Conservation (phyloP, 2,797 vertebrate genomes). For the Huso huso region DNA sequence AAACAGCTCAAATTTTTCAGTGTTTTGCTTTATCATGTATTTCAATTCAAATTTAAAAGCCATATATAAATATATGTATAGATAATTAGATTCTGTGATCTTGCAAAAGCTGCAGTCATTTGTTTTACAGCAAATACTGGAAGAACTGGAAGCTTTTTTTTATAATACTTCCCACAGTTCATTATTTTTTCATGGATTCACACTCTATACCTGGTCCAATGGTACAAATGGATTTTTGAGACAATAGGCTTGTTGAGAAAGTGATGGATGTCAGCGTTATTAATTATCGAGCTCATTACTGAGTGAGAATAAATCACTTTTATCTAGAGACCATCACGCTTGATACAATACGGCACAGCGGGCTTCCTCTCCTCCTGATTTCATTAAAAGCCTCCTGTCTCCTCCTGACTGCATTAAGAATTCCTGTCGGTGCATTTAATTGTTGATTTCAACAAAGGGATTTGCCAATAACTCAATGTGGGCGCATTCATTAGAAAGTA, state of each 20-base stretch:
- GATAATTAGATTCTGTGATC: no score
- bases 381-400: constrained; percentile 30
- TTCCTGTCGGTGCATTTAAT: constrained; percentile 27
- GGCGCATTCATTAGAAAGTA: constrained; percentile 2
- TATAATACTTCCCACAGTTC: constrained; percentile 32
- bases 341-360: constrained; percentile 43
- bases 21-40: no score
- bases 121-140: constrained; percentile 24
- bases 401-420: constrained; percentile 31
- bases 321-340: constrained; percentile 44
- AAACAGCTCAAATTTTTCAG: no score
- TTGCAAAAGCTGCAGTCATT: neutral
- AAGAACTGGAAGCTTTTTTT: constrained; percentile 32
- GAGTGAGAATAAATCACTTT: constrained; percentile 54
- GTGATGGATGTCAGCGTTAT: constrained; percentile 54
- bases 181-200: constrained; percentile 29
- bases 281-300: constrained; percentile 60
- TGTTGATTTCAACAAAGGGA: constrained; percentile 27
- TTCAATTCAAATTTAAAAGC: no score
- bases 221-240: constrained; percentile 31
- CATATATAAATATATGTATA: no score
- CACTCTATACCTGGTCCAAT: constrained; percentile 23
- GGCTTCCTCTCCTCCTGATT: constrained; percentile 34
- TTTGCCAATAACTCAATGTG: neutral
- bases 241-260: constrained; percentile 43